Evolutionary conservation across 1,140 invertebrate species (phyloP).

Genomic region (Leptinotarsa texana): DNA sequence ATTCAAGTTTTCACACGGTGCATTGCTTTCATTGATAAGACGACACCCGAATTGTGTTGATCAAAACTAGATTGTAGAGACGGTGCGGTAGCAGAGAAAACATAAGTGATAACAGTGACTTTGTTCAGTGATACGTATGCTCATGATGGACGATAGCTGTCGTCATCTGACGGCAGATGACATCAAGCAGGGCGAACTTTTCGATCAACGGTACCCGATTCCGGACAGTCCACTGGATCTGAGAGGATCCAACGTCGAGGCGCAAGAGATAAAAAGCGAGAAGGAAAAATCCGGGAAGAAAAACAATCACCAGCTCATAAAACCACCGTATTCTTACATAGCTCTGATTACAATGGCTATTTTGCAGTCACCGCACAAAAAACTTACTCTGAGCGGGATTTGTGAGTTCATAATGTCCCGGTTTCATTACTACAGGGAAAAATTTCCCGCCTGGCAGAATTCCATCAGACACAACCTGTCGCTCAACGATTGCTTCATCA

Average conservation of each 20-base stretch:
- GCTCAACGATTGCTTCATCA: slow-evolving; percentile 98
- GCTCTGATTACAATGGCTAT: slow-evolving; percentile 98
- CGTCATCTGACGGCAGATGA: slow-evolving; percentile 35
- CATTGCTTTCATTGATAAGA: too few relatives aligned
- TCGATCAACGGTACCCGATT: slow-evolving; percentile 20
- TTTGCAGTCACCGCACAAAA: slow-evolving; percentile 94
- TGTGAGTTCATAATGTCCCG: slow-evolving; percentile 99
- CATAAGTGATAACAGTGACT: too few relatives aligned
- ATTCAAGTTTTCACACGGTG: too few relatives aligned
- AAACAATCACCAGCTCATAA: slow-evolving; percentile 65
- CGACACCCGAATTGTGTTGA: too few relatives aligned
- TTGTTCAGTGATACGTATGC: background rate
- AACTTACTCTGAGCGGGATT: slow-evolving; percentile 94
- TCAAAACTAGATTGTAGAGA: too few relatives aligned
- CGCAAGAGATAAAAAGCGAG: slow-evolving; percentile 37
- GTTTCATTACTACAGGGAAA: slow-evolving; percentile 94
- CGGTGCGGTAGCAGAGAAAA: too few relatives aligned
- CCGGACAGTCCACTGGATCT: slow-evolving; percentile 53
- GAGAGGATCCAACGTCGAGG: slow-evolving; percentile 40
- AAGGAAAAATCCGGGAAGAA: slow-evolving; percentile 45
- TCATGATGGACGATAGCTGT: slow-evolving; percentile 1
- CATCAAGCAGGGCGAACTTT: slow-evolving; percentile 43
- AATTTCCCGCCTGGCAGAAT: slow-evolving; percentile 96
- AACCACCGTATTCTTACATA: slow-evolving; percentile 98
- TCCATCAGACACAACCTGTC: slow-evolving; percentile 96